A percentile compares a stretch with the other conserved stretches of the same genome.
Conservation (phyloP, 2,888 invertebrate species). For the Archips xylosteana region DNA sequence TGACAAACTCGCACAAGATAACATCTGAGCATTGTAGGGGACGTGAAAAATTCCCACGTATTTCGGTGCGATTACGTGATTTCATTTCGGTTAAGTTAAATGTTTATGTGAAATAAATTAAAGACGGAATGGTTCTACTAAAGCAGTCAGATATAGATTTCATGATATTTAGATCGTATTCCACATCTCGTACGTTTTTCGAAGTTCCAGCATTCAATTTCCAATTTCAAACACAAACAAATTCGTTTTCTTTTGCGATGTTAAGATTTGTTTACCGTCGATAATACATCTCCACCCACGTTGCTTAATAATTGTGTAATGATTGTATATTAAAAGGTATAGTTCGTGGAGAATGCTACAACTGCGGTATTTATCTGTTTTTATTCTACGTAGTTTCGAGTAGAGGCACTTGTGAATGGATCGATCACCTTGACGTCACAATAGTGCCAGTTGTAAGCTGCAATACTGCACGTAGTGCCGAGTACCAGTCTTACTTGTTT, state of each 20-base stretch:
- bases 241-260: neutral
- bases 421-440: conserved; percentile 35
- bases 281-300: neutral
- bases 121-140: neutral
- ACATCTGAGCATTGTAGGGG: neutral
- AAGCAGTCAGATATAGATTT: neutral
- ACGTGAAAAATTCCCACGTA: conserved; percentile 1
- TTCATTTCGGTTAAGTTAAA: conserved; percentile 5
- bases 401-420: conserved; percentile 4
- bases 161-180: conserved; percentile 17
- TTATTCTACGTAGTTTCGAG: neutral
- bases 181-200: neutral
- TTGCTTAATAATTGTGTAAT: neutral
- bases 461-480: conserved; percentile 14
- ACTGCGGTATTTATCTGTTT: neutral
- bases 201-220: neutral
- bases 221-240: neutral
- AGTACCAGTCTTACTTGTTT: neutral
- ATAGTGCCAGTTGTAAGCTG: conserved; percentile 1
- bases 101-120: conserved; percentile 7
- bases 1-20: neutral
- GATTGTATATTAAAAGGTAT: neutral
- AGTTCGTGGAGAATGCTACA: neutral
- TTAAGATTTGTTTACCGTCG: neutral
- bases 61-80: neutral